phyloP scores from a whole-genome alignment of 2,888 invertebrate genomes.

The Aspidiotus destructor region DNA sequence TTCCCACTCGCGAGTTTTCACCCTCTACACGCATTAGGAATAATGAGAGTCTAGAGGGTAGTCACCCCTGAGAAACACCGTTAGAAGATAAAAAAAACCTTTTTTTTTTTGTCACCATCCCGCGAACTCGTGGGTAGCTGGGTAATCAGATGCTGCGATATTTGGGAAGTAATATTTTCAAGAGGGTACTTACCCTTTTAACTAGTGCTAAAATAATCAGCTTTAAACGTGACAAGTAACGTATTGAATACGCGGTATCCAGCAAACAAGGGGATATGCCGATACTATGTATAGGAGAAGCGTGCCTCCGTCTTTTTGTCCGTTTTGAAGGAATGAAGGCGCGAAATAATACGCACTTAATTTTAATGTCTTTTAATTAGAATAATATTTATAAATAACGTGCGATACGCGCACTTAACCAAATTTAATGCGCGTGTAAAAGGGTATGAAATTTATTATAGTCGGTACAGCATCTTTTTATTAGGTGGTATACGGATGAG shows the following conservation, averaged over 20 bases:
- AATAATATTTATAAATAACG: too few species aligned
- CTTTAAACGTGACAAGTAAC: slow-evolving; percentile 1
- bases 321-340: too few species aligned
- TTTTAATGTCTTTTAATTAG: too few species aligned
- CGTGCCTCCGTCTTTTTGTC: too few species aligned
- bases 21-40: background rate
- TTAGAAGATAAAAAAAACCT: background rate
- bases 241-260: background rate
- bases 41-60: background rate
- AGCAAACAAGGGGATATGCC: too few species aligned
- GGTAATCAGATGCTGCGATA: slow-evolving; percentile 16
- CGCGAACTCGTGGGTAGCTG: slow-evolving; percentile 9
- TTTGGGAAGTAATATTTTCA: slow-evolving; percentile 11
- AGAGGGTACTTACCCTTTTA: slow-evolving; percentile 11
- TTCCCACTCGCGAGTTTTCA: slow-evolving; percentile 1
- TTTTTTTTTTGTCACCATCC: slow-evolving; percentile 7
- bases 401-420: too few species aligned
- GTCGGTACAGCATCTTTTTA: too few species aligned
- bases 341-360: too few species aligned
- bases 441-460: too few species aligned
- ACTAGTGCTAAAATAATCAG: slow-evolving; percentile 1
- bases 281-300: too few species aligned
- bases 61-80: slow-evolving; percentile 11
- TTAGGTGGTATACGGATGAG: too few species aligned
- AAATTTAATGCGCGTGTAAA: too few species aligned